Evolutionary conservation across 2,797 vertebrate genomes (phyloP).

Genomic region (Huso huso): DNA sequence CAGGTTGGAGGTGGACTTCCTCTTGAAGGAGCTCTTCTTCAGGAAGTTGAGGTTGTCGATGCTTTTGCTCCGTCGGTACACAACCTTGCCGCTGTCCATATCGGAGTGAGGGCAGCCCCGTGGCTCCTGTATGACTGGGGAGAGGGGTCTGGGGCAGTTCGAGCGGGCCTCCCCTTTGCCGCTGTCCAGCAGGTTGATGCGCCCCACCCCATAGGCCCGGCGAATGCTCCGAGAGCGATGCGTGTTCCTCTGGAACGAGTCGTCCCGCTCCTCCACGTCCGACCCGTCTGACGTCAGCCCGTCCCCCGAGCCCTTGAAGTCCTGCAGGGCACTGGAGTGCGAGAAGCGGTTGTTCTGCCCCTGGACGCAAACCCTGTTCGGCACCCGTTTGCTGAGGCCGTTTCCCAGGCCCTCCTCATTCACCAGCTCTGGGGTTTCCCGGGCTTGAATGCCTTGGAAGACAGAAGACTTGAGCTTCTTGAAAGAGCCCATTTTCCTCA

Average conservation of each 20-base stretch:
- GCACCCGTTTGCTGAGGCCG: slow-evolving; percentile 20
- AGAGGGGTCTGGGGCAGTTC: slow-evolving; percentile 23
- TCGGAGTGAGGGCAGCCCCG: slow-evolving; percentile 33
- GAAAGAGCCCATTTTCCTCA: slow-evolving; percentile 88
- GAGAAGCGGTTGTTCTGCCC: slow-evolving; percentile 33
- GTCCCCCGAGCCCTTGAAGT: slow-evolving; percentile 29
- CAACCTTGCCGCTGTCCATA: slow-evolving; percentile 45
- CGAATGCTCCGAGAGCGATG: slow-evolving; percentile 83
- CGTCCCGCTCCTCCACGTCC: slow-evolving; percentile 55
- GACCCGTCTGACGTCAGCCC: slow-evolving; percentile 60
- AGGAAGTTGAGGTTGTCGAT: slow-evolving; percentile 76
- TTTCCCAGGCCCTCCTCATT: slow-evolving; percentile 16
- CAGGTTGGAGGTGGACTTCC: slow-evolving; percentile 64
- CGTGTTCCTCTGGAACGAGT: slow-evolving; percentile 69
- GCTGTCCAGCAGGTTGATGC: slow-evolving; percentile 70
- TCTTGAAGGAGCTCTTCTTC: slow-evolving; percentile 71
- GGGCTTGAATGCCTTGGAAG: slow-evolving; percentile 81
- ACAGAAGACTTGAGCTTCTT: slow-evolving; percentile 88
- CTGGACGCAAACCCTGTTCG: slow-evolving; percentile 31
- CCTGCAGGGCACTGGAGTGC: slow-evolving; percentile 22
- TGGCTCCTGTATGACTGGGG: slow-evolving; percentile 30
- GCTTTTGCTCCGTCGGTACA: slow-evolving; percentile 79
- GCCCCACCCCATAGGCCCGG: slow-evolving; percentile 78
- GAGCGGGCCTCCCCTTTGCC: slow-evolving; percentile 32
- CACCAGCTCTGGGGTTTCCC: slow-evolving; percentile 45